Evolutionary conservation across 2,113 vertebrate genomes (phyloP), one percentile per base, ranked within the genome.

Genomic region (Bubo blakistoni): DNA sequence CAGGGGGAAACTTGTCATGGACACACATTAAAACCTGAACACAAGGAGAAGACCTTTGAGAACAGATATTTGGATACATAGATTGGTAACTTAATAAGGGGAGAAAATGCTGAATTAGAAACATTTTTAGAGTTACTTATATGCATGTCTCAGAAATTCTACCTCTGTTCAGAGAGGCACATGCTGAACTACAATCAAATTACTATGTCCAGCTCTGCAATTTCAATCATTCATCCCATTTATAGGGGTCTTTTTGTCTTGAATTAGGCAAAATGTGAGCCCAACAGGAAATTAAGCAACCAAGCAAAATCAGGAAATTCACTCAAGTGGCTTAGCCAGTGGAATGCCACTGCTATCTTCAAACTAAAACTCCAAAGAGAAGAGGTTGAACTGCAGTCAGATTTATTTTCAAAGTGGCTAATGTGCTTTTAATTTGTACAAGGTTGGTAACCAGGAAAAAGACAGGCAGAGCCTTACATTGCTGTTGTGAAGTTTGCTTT

Each of bases 211-310:
- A 95, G 86, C 66, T 95, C 96, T 96, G 96, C 89, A 92, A 79
- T 94, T 95, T 96, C 91, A 92, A 94, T 94, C 91, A 93, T 97
- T 94, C 87, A 86, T 81, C 76, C 91, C 61, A 69, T 96, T 97
- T 92, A 95, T 95, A 97, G 86, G 88, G 90, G 87, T 89, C 92
- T 89, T 95, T 96, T 96, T 94, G 87, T 96, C 94, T 95, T 94
- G 90, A 97, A 96, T 96, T 94, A 97, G 59, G 92, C 92, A 96
- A 96, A 94, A 97, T 65, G 87, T 94, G 93, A 97, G 89, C 92
- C 96, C 88, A 96, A 97, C 93, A 96, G 97, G 96, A 97, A 97
- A 97, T 97, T 88, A 97, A 95, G 95, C 89, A 93, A 93, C 81
- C 67, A 92, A 96, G 95, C 73, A 94, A 95, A 97, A 95, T 92